Evolutionary conservation across 2,113 vertebrate species (phyloP).

Genomic region (Pycnonotus jocosus): DNA sequence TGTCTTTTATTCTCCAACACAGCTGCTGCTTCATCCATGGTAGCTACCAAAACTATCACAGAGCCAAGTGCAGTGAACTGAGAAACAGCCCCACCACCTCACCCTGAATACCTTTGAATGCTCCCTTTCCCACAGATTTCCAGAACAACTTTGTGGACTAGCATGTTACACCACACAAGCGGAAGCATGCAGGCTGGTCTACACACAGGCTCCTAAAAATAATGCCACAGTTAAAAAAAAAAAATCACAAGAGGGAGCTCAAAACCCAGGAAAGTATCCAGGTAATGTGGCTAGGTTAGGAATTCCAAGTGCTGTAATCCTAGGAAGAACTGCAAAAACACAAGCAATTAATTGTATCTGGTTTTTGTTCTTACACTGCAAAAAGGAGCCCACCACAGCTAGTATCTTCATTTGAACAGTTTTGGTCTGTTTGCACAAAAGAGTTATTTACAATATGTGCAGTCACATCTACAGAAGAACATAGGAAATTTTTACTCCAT

Average conservation of each 20-base stretch:
- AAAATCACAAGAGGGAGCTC: constrained; percentile 41
- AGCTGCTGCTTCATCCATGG: neutral
- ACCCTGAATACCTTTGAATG: neutral
- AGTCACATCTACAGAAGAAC: constrained; percentile 56
- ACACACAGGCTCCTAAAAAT: neutral
- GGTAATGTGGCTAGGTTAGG: neutral
- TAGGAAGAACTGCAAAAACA: neutral
- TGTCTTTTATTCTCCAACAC: neutral
- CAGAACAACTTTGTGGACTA: neutral
- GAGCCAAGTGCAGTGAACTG: neutral
- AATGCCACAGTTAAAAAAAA: neutral
- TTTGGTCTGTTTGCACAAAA: constrained; percentile 11
- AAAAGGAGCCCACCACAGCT: neutral
- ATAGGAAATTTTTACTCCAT: constrained; percentile 59
- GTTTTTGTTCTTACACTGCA: neutral
- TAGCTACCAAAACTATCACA: neutral
- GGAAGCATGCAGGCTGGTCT: neutral
- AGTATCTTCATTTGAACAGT: neutral
- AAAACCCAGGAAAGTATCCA: neutral
- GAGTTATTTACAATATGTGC: constrained; percentile 63
- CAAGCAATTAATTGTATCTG: neutral
- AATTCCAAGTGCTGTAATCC: neutral
- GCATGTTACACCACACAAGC: neutral
- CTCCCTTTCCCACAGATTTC: neutral
- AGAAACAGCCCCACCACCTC: neutral